Percentiles rank a stretch among this genome's conserved stretches.
These are phyloP conservation scores for Caiman crocodilus DNA, from an alignment of 2,797 vertebrate species.

Conservation along the genomic window DNA sequence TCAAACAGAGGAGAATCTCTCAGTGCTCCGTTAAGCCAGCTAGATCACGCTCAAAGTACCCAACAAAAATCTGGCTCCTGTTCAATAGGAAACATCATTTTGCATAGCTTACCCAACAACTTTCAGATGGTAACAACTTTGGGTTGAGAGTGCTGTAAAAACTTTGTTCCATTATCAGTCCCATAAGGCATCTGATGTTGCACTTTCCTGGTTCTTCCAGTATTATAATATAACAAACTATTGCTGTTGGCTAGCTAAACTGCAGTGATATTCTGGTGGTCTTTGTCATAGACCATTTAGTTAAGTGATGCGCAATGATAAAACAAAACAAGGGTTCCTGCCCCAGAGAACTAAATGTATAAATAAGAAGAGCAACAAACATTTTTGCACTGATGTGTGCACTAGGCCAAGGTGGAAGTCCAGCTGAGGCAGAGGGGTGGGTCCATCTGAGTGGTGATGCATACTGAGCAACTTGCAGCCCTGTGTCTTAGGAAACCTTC, in stretches of 20 bases:
- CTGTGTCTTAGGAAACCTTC: not conserved
- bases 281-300: not conserved
- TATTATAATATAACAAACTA: not conserved
- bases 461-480: not conserved
- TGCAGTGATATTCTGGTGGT: conserved; percentile 15
- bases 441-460: accelerated
- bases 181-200: not conserved
- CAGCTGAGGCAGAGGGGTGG: not conserved
- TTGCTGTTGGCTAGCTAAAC: conserved; percentile 1
- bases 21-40: not conserved
- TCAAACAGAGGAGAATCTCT: no score
- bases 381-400: not conserved
- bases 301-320: not conserved
- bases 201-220: not conserved
- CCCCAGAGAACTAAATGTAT: not conserved
- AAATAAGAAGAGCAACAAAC: not conserved
- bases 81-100: not conserved
- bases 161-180: not conserved
- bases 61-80: not conserved
- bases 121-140: conserved; percentile 6
- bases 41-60: not conserved
- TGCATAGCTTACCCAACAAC: not conserved
- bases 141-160: conserved; percentile 5
- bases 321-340: not conserved
- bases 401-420: not conserved